Evolutionary conservation across 2,888 invertebrate genomes (phyloP).

Genomic region (Bimastos eiseni): DNA sequence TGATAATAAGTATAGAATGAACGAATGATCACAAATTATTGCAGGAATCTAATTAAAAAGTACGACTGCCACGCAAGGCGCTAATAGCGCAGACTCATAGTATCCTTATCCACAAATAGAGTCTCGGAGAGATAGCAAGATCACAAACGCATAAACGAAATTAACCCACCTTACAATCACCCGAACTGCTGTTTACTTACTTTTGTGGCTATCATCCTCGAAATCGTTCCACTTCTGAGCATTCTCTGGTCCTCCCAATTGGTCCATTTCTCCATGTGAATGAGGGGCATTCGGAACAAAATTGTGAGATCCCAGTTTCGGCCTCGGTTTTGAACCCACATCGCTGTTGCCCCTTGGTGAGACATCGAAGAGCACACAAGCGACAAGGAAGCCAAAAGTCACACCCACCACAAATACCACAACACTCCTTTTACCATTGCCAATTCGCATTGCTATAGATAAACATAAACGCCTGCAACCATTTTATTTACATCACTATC

Average conservation of each 20-base stretch:
- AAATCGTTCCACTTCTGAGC: conserved; percentile 43
- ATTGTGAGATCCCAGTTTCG: not conserved
- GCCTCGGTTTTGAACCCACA: not conserved
- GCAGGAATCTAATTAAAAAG: too few species aligned
- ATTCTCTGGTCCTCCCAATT: conserved; percentile 39
- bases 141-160: too few species aligned
- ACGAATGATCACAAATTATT: too few species aligned
- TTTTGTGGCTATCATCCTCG: conserved; percentile 37
- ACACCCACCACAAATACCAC: not conserved
- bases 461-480: not conserved
- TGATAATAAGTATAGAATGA: too few species aligned
- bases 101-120: not conserved
- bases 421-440: not conserved
- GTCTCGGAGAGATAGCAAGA: not conserved
- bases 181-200: conserved; percentile 25
- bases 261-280: conserved; percentile 39
- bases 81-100: not conserved
- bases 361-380: not conserved
- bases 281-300: conserved; percentile 42
- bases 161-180: too few species aligned
- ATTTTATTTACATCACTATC: not conserved
- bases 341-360: not conserved
- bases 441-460: conserved; percentile 13
- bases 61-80: too few species aligned
- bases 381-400: not conserved